A percentile compares a stretch with the other conserved stretches of the same genome.
Conservation (phyloP, 2,113 vertebrate genomes). For the Diadophis punctatus region DNA sequence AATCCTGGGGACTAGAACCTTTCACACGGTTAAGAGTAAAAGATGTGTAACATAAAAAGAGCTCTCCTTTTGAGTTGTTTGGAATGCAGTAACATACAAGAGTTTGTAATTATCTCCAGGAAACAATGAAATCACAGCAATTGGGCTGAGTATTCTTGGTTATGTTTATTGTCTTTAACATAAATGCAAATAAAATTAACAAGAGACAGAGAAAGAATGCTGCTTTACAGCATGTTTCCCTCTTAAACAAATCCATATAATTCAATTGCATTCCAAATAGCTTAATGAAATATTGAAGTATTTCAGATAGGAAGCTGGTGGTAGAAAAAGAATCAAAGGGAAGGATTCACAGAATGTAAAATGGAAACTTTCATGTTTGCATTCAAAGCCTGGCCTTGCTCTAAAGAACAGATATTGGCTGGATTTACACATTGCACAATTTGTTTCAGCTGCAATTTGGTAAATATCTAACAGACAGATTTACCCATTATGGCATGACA, state of each 20-base stretch:
- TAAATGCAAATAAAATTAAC: constrained; percentile 6
- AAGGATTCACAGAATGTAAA: not conserved
- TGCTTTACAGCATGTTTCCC: constrained; percentile 4
- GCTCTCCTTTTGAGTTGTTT: not conserved
- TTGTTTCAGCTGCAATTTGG: not conserved
- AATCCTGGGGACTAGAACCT: not conserved
- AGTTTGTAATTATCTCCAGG: constrained; percentile 26
- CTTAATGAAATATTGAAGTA: not conserved
- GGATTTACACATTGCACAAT: not conserved
- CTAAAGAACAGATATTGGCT: not conserved
- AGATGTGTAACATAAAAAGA: constrained; percentile 1
- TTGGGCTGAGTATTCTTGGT: not conserved
- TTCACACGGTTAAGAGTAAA: not conserved
- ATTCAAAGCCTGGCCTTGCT: not conserved
- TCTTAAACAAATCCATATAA: not conserved
- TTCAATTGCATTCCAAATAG: constrained; percentile 4
- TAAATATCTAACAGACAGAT: not conserved
- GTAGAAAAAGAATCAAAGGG: not conserved
- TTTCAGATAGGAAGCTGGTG: not conserved
- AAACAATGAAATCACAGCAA: not conserved
- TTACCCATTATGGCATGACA: not conserved
- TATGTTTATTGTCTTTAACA: not conserved
- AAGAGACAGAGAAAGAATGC: not conserved
- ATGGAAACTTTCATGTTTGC: not conserved
- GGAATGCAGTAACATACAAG: constrained; percentile 25